Base-by-base conservation (phyloP, 2,113 vertebrate genomes). In the Anas platyrhynchos region DNA sequence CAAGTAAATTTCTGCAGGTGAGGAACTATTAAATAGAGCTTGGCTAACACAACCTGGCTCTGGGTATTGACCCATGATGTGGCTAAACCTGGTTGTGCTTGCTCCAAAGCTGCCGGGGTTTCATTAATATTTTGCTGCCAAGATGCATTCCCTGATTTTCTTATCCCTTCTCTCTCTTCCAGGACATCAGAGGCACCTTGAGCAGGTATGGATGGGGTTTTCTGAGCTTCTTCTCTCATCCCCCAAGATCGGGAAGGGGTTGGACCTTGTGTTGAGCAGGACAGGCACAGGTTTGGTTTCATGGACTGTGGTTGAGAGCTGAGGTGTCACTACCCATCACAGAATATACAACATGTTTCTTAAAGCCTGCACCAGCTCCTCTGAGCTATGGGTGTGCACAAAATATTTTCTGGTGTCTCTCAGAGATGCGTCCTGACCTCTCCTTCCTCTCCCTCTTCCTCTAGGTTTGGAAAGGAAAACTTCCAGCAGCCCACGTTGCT, bases 1-100 rank as follows among this genome's bases (percentile, higher is more conserved):
- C 94, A 1, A 58, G 79, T 1, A 67, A 91, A 36, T 96, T 98
- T 50, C 86, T 98, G 92, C 91, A 95, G 98, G 98, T 98, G 82
- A 94, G 91, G 72, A 21, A 11, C 46, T 10, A 21, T 27, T 9
- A 8, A 7, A 34, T 0, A 55, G 54, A 46, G 32, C 31, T 31
- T 1, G 44, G 50, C 22, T 9, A 6, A 8, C 41, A 6, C 61
- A 5, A 0, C 22, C 31, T 8, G 13, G 10, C 22, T n/a, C 58
- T 21, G 48, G 34, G 43, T 25, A 3, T 41, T 50, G 43, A 9
- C 29, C 46, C 52, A 2, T 8, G 16, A 3, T 4, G 74, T 9
- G 11, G 46, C 20, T 13, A 23, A 56, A 20, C n/a, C 22, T 21
- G 13, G 17, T 7, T 3, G 17, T 7, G 8, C 14, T 29, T 8